Base-by-base conservation (phyloP, 2,113 vertebrate species). In the Pungitius pungitius region DNA sequence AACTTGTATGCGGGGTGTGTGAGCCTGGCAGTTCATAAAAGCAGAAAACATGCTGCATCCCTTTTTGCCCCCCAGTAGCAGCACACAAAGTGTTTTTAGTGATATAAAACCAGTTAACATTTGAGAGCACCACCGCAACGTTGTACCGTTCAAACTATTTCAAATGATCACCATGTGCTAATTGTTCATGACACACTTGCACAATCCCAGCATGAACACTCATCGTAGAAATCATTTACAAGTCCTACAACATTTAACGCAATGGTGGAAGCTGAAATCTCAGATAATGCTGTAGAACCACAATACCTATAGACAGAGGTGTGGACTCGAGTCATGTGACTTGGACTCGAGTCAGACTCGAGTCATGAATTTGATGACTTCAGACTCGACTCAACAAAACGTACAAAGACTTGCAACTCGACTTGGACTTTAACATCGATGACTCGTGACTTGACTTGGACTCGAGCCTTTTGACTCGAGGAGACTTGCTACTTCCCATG, bases 1-100 rank as follows among this genome's bases (percentile, higher is more conserved):
- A 62, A 70, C 15, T 15, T 35, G 17, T 1, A 11, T 40, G 58
- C 37, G n/a, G 22, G 30, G 20, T 18, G 43, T 26, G 39, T 26
- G 57, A 55, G 57, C 37, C 57, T 22, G 47, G 30, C 74, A 54
- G 75, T 52, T 77, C 52, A 55, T 68, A 27, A 64, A 49, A 27
- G 35, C 26, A 56, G 61, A n/a, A 18, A 22, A 61, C 72, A 22
- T 63, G 30, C 47, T 1, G 10, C 22, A n/a, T 63, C 13, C 55
- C 13, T 40, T 22, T 57, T n/a, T 61, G 26, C 72, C 37, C 62
- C 62, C 43, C 62, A 60, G 66, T 39, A 73, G 51, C 58, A 37
- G 54, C 30, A 26, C 60, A 27, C 30, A 18, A 47, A 55, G 35
- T 33, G 11, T 52, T 26, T 51, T 14, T 13, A 37, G 14, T 26